Percentiles rank a stretch among this genome's conserved stretches.
Conservation (phyloP, 2,113 vertebrate species). For the Litocranius walleri region DNA sequence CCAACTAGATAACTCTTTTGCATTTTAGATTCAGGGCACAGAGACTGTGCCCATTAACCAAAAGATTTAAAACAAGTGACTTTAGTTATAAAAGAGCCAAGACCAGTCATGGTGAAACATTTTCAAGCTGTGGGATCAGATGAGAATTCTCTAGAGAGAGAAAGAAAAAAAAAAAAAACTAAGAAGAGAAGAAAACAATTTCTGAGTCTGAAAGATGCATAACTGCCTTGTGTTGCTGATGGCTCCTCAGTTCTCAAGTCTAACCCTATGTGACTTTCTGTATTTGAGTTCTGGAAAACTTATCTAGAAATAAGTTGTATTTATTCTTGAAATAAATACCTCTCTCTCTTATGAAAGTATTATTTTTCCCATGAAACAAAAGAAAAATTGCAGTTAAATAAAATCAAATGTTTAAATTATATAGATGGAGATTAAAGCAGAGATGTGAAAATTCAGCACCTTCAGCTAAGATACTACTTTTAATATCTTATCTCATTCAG, state of each 20-base stretch:
- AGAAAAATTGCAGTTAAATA: not conserved
- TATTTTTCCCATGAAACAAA: not conserved
- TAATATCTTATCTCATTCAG: not conserved
- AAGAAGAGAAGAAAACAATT: not conserved
- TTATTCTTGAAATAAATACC: not conserved
- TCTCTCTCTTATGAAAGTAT: not conserved
- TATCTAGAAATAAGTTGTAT: not conserved
- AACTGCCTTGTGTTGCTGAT: not conserved
- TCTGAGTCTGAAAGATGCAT: not conserved
- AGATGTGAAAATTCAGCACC: not conserved
- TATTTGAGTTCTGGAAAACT: not conserved
- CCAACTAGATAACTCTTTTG: not conserved
- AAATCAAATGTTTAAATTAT: not conserved
- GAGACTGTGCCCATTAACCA: not conserved
- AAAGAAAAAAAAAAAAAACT: not conserved
- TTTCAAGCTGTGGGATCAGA: not conserved
- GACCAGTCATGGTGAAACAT: not conserved
- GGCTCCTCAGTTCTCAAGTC: not conserved
- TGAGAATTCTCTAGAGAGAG: not conserved
- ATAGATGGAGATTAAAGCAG: not conserved
- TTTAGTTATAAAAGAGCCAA: not conserved
- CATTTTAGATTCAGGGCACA: not conserved
- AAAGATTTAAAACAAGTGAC: not conserved
- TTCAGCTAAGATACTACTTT: not conserved
- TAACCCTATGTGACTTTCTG: not conserved